A percentile compares a stretch with the other conserved stretches of the same genome.
Evolutionary conservation across 1,140 invertebrate species (phyloP).

Genomic region (Hypothenemus hampei): DNA sequence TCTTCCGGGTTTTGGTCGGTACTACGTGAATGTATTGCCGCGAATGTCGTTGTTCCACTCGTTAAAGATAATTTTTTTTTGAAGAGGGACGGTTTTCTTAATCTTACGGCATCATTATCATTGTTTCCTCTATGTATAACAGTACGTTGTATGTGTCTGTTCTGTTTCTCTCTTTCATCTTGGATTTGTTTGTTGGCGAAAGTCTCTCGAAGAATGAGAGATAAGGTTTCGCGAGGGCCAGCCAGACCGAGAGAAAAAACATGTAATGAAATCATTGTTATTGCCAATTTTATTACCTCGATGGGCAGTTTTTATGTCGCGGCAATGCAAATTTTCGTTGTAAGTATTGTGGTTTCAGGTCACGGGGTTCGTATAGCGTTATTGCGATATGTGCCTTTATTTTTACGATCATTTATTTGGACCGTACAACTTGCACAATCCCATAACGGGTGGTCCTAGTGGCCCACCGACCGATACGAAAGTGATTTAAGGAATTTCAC

Average conservation of each 20-base stretch:
- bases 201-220: conserved; percentile 16
- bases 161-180: too few relatives aligned
- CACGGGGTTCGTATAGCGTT: conserved; percentile 18
- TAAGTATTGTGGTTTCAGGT: conserved; percentile 25
- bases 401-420: conserved; percentile 21
- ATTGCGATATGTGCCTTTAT: conserved; percentile 21
- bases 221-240: conserved; percentile 19
- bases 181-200: conserved; percentile 22
- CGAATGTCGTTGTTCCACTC: too few relatives aligned
- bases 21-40: conserved; percentile 2
- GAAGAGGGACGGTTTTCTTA: too few relatives aligned
- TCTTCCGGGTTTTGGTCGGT: conserved; percentile 26
- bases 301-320: conserved; percentile 28
- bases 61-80: too few relatives aligned
- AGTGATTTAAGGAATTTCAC: not conserved
- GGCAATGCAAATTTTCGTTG: conserved; percentile 25
- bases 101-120: too few relatives aligned
- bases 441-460: conserved; percentile 16
- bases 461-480: not conserved
- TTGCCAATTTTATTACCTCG: conserved; percentile 30
- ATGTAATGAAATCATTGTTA: conserved; percentile 30
- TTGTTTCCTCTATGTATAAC: too few relatives aligned
- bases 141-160: too few relatives aligned
- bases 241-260: conserved; percentile 9
- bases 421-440: conserved; percentile 9